These are phyloP conservation scores for Netelia melanura DNA, from an alignment of 2,888 invertebrate species.

Conservation along the genomic window DNA sequence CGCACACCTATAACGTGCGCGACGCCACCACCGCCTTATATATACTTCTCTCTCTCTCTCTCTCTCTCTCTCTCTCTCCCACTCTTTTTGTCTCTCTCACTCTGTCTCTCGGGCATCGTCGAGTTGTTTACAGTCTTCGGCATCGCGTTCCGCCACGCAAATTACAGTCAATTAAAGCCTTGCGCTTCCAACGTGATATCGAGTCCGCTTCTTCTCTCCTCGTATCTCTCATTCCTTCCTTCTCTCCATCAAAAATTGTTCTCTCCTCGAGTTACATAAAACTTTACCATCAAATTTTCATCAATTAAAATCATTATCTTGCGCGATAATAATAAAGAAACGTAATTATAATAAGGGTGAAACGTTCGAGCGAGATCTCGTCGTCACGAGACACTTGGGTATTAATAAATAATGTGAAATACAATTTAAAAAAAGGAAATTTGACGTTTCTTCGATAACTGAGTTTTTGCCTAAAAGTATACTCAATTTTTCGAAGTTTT, in stretches of 20 bases:
- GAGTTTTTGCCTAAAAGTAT: no score
- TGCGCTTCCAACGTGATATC: constrained; percentile 75
- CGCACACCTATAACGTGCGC: constrained; percentile 37
- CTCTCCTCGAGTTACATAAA: not conserved
- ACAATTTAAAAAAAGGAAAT: no score
- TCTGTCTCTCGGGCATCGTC: constrained; percentile 64
- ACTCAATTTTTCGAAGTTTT: no score
- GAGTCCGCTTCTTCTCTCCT: constrained; percentile 65
- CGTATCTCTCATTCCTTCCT: constrained; percentile 13
- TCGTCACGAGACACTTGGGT: no score
- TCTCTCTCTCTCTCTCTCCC: no score
- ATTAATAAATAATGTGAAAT: no score
- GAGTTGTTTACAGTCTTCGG: constrained; percentile 72
- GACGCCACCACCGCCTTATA: constrained; percentile 55
- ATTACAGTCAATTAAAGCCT: constrained; percentile 79
- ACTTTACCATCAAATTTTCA: no score
- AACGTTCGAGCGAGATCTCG: no score
- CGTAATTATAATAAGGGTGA: no score
- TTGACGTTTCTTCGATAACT: no score
- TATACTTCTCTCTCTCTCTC: not conserved
- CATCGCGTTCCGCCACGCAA: constrained; percentile 75
- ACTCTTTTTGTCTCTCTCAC: constrained; percentile 17
- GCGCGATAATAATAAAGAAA: no score
- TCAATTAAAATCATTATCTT: no score
- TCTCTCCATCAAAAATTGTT: not conserved